Conservation (phyloP, 53 echinoderm and acorn worm genomes). For the Antedon mediterranea region DNA sequence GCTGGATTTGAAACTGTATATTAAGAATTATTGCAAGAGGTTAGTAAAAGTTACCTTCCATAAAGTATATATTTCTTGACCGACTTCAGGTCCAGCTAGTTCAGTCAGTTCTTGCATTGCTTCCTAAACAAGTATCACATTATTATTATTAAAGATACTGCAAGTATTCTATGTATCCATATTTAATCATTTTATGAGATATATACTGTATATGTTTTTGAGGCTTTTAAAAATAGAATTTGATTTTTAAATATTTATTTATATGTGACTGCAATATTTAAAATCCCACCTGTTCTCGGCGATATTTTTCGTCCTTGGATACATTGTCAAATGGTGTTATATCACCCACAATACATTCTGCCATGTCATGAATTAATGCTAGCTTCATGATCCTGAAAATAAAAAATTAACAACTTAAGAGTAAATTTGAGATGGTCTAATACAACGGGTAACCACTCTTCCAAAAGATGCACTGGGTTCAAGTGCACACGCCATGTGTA, state of each 20-base stretch:
- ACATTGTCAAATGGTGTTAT: constrained; percentile 63
- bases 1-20: no score
- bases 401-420: background rate
- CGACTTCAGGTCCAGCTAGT: constrained; percentile 29
- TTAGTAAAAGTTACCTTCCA: constrained; percentile 90
- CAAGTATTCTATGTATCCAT: background rate
- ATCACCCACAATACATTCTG: constrained; percentile 86
- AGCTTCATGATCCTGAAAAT: constrained; percentile 62
- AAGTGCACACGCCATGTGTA: no score
- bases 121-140: constrained; percentile 14
- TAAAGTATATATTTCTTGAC: constrained; percentile 35
- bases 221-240: no score
- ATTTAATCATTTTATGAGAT: no score
- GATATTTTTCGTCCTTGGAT: constrained; percentile 65
- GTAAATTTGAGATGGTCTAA: no score
- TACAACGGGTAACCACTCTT: no score
- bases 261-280: no score
- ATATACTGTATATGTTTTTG: no score
- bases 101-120: constrained; percentile 37
- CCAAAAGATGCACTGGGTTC: no score
- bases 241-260: no score
- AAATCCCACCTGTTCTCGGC: constrained; percentile 41
- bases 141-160: background rate
- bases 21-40: no score
- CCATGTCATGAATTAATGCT: constrained; percentile 79